phyloP scores from a whole-genome alignment of 2,113 vertebrate genomes.

The Myxocyprinus asiaticus region DNA sequence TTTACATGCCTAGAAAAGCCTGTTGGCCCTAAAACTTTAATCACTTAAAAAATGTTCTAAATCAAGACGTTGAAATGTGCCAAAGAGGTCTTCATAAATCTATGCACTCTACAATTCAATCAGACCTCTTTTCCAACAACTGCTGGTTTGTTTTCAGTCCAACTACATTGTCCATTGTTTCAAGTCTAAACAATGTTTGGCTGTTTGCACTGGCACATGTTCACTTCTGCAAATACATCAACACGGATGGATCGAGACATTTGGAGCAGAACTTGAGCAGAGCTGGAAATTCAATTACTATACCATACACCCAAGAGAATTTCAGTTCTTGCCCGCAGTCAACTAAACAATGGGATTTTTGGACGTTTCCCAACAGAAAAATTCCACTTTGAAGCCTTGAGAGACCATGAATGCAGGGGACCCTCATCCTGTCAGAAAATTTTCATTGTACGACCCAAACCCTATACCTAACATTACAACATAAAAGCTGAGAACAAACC shows the following conservation, averaged over 20 bases:
- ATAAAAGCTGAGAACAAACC: not conserved
- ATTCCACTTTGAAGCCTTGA: too few relatives aligned
- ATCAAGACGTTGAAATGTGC: not conserved
- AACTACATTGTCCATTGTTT: not conserved
- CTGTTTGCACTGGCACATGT: constrained; percentile 27
- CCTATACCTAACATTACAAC: not conserved
- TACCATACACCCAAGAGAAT: not conserved
- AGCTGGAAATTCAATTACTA: constrained; percentile 2
- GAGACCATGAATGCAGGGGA: too few relatives aligned
- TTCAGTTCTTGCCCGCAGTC: not conserved
- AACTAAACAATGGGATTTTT: not conserved
- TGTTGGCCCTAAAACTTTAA: not conserved
- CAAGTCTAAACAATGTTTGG: not conserved
- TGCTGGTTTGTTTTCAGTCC: not conserved
- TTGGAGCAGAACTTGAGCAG: not conserved
- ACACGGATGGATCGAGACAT: constrained; percentile 6
- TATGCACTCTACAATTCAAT: not conserved
- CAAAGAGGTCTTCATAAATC: not conserved
- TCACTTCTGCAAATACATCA: not conserved
- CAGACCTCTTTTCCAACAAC: not conserved
- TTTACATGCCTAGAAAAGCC: constrained; percentile 39
- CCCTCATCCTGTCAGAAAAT: not conserved
- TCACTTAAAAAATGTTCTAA: not conserved
- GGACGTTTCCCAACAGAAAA: not conserved
- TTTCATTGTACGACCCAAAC: not conserved